Percentiles rank a stretch among this genome's conserved stretches.
These are phyloP conservation scores for Sciurus niger DNA, from an alignment of 2,113 vertebrate genomes.

Conservation along the genomic window DNA sequence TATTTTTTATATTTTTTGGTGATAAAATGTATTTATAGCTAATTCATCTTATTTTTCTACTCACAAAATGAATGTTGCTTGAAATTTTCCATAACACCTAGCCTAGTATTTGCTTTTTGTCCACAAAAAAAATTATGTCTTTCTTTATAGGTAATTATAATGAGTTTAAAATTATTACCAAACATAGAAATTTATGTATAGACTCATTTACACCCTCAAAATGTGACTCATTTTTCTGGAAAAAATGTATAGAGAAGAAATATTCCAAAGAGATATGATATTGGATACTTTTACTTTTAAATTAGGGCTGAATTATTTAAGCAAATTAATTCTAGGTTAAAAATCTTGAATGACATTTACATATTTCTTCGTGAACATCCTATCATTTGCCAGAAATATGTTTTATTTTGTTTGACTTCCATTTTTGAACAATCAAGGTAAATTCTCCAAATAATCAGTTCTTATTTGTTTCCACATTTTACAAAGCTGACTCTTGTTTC, in stretches of 20 bases:
- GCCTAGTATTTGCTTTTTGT: not conserved
- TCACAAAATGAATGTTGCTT: not conserved
- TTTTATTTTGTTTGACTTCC: constrained; percentile 35
- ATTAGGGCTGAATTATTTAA: not conserved
- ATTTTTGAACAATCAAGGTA: not conserved
- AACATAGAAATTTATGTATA: constrained; percentile 15
- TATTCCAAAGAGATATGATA: not conserved
- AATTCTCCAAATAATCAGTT: not conserved
- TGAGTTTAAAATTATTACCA: constrained; percentile 38
- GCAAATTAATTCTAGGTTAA: constrained; percentile 13
- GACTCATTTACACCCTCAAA: not conserved
- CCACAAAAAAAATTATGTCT: not conserved
- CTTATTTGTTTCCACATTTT: not conserved
- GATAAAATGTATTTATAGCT: not conserved
- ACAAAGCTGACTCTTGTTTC: not conserved
- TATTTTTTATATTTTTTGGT: constrained; percentile 14
- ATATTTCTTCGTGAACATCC: not conserved
- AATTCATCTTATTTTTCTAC: constrained; percentile 38
- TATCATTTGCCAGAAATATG: not conserved
- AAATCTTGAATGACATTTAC: not conserved
- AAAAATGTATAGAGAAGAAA: not conserved
- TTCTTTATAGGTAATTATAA: not conserved
- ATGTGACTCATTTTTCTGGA: constrained; percentile 6
- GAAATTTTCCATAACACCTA: constrained; percentile 3
- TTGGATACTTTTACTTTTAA: not conserved